Base-by-base conservation (phyloP, 2,888 invertebrate species). In the Hedya salicella region DNA sequence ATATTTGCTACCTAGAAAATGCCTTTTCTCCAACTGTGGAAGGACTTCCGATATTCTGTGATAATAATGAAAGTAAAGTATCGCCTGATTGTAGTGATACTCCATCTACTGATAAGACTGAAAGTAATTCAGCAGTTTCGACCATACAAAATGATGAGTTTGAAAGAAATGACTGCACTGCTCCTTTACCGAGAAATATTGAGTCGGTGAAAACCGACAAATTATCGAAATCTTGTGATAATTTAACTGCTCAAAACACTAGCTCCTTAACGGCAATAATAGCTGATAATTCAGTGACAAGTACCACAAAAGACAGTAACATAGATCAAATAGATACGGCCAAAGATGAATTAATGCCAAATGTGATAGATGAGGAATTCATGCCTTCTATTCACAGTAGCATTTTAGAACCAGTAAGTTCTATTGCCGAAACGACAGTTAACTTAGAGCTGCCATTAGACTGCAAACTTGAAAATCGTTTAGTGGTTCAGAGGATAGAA, bases 21-120 rank as follows among this genome's bases (percentile, higher is more conserved):
- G 92, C 94, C 71, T 93, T 95, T 85, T 95, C 95, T 62, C 94
- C 95, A 54, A 95, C 95, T 69, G 94, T 94, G 70, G 95, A 95
- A 80, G 94, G 94, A 75, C 86, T 95, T 75, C 92, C 92, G 70
- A 88, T 86, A 74, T 91, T 92, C 76, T 88, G 88, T 85, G 87
- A 87, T 82, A 85, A 72, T 70, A 86, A 82, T 75, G 88, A 88
- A 70, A 85, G 81, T 75, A 92, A 92, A 82, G 81, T 80, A 71
- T 91, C 92, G 62, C 89, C 92, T 49, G 92, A 91, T 73, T 91
- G 88, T 72, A 90, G 92, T 64, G 91, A 93, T 75, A 93, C 93
- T 60, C 93, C 93, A 68, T 93, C 93, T 69, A 93, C 93, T 53
- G 94, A 94, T 85, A 91, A 91, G 86, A 92, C 92, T 86, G 92